A percentile compares a stretch with the other conserved stretches of the same genome.
Conservation (phyloP, 64 coral and sea anemone species). For the Catalaphyllia jardinei region DNA sequence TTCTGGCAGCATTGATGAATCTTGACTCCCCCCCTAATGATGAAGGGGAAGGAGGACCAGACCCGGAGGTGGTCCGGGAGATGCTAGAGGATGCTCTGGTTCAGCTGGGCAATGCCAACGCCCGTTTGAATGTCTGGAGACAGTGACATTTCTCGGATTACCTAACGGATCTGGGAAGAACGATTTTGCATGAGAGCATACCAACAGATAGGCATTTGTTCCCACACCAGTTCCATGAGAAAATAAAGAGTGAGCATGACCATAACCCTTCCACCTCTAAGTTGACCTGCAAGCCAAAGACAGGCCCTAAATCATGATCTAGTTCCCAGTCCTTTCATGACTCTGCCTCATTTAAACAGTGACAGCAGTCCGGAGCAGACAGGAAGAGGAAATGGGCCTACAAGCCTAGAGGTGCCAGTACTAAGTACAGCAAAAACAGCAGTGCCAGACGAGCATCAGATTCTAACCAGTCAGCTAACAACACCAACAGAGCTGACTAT, state of each 20-base stretch:
- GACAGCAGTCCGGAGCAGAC: slow-evolving; percentile 24
- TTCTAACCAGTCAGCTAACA: background rate
- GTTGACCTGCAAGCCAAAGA: no score
- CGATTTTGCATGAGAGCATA: slow-evolving; percentile 29
- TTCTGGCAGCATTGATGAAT: slow-evolving; percentile 12
- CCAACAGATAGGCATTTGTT: slow-evolving; percentile 63
- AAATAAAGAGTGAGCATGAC: slow-evolving; percentile 31
- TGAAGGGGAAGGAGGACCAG: slow-evolving; percentile 47
- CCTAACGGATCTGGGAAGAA: slow-evolving; percentile 51
- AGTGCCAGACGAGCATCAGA: background rate
- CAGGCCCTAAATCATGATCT: no score
- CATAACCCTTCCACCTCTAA: no score
- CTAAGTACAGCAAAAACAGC: slow-evolving; percentile 10
- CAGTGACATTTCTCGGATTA: slow-evolving; percentile 59
- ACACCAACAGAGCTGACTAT: slow-evolving; percentile 16
- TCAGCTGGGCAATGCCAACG: slow-evolving; percentile 40
- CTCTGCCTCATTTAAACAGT: no score
- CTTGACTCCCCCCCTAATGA: background rate
- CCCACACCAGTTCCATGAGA: slow-evolving; percentile 58
- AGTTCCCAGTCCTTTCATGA: no score
- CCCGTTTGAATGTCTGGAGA: slow-evolving; percentile 38
- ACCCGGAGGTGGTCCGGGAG: slow-evolving; percentile 37
- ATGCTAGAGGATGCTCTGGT: slow-evolving; percentile 66
- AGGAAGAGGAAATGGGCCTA: background rate
- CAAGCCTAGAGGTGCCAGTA: slow-evolving; percentile 3